A percentile compares a stretch with the other conserved stretches of the same genome.
Conservation (phyloP, 2,797 vertebrate genomes). For the Mus caroli region DNA sequence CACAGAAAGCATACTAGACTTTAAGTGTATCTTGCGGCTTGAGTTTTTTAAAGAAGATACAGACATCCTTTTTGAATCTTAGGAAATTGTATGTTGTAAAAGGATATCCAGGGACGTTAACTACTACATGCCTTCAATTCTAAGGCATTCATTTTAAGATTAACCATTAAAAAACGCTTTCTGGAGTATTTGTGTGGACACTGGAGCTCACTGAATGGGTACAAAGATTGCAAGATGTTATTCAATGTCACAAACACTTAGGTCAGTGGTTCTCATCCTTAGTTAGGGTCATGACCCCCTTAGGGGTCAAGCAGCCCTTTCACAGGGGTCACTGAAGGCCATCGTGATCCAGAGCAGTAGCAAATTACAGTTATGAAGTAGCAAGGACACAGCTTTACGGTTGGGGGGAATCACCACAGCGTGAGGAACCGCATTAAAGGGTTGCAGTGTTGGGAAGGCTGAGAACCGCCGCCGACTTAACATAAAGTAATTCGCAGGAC, state of each 20-base stretch:
- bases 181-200: conserved; percentile 24
- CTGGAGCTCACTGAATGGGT: neutral
- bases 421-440: neutral
- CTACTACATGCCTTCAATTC: conserved; percentile 42
- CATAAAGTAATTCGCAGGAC: neutral
- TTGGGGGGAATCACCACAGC: neutral
- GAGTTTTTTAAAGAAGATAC: conserved; percentile 3
- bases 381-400: neutral
- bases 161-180: conserved; percentile 57
- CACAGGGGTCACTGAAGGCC: neutral
- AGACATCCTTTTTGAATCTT: conserved; percentile 31
- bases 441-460: neutral
- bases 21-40: conserved; percentile 50
- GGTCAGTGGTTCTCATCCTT: neutral
- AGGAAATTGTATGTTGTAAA: conserved; percentile 65
- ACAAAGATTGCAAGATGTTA: conserved; percentile 50
- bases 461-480: neutral
- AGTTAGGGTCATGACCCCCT: neutral
- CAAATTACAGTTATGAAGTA: neutral
- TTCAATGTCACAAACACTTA: conserved; percentile 34
- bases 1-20: conserved; percentile 2
- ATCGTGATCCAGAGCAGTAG: neutral
- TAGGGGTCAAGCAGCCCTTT: neutral
- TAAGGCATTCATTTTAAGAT: conserved; percentile 69
- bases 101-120: conserved; percentile 44